These are phyloP conservation scores for Cavia aperea DNA, from an alignment of 2,113 vertebrate species.

Conservation along the genomic window DNA sequence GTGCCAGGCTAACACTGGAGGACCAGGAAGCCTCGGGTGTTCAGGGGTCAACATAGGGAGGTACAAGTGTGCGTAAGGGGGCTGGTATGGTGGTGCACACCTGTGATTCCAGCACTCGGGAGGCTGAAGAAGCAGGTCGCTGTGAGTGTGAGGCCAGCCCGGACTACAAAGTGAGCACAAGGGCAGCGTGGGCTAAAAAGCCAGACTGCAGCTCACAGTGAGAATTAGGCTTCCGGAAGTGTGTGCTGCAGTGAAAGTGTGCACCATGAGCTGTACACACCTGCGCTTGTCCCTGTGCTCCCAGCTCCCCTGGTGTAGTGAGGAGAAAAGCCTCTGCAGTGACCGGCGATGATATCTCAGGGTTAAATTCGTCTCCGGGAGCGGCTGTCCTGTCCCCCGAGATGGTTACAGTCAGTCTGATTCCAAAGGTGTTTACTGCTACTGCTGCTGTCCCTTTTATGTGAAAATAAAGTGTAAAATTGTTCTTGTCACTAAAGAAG, in stretches of 20 bases:
- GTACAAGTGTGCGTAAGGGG: neutral
- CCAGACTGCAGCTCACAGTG: neutral
- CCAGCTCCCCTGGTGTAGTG: neutral
- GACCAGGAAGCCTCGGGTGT: neutral
- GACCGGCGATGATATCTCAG: neutral
- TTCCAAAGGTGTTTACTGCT: neutral
- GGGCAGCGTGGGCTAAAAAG: neutral
- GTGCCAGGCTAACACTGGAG: neutral
- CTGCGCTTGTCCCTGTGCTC: neutral
- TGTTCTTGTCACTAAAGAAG: neutral
- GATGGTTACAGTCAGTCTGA: neutral
- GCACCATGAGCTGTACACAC: neutral
- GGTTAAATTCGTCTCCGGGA: neutral
- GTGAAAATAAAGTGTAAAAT: conserved; percentile 40
- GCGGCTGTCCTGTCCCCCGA: neutral
- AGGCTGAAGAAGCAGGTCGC: neutral
- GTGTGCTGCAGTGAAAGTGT: too few species aligned
- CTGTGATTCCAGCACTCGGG: neutral
- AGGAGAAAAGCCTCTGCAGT: neutral
- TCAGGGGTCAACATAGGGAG: neutral
- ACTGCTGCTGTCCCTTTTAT: neutral
- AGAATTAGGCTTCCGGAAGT: too few species aligned
- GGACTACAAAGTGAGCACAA: neutral
- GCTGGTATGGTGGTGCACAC: neutral
- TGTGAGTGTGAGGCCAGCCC: neutral